Conservation (phyloP, 1,140 invertebrate genomes). For the Caenorhabditis brenneri region DNA sequence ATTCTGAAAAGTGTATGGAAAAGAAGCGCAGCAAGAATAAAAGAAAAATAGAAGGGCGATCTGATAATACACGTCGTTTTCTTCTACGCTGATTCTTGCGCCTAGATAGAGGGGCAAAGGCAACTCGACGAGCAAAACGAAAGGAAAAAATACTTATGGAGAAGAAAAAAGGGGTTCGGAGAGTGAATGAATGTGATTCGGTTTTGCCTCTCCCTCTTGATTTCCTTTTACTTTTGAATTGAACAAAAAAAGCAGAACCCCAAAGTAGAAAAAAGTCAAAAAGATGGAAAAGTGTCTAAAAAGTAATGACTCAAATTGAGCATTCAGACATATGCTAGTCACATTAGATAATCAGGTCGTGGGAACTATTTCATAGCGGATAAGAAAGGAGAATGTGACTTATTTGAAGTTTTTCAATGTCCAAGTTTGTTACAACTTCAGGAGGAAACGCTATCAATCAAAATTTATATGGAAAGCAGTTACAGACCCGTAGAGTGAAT, state of each 20-base stretch:
- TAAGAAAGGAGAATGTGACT: background rate
- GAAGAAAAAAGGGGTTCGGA: background rate
- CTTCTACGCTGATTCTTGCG: background rate
- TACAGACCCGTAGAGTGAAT: too few relatives aligned
- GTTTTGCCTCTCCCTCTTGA: background rate
- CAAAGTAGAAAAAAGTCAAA: background rate
- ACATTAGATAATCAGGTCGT: background rate
- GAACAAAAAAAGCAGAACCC: background rate
- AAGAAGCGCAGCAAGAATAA: background rate
- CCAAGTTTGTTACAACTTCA: too few relatives aligned
- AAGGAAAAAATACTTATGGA: slow-evolving; percentile 39
- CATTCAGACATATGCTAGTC: background rate
- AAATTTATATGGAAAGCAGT: too few relatives aligned
- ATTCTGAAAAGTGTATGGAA: background rate
- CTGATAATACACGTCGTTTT: slow-evolving; percentile 18
- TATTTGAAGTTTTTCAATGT: background rate
- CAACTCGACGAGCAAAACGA: slow-evolving; percentile 23
- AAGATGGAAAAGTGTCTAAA: background rate
- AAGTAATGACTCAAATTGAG: slow-evolving; percentile 16
- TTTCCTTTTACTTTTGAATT: slow-evolving; percentile 26
- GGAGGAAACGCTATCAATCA: too few relatives aligned
- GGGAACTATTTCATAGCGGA: background rate
- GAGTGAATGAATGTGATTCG: slow-evolving; percentile 36
- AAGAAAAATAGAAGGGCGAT: slow-evolving; percentile 39
- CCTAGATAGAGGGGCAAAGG: slow-evolving; percentile 20